Base-by-base conservation (phyloP, 2,797 vertebrate species). In the Podargus strigoides region DNA sequence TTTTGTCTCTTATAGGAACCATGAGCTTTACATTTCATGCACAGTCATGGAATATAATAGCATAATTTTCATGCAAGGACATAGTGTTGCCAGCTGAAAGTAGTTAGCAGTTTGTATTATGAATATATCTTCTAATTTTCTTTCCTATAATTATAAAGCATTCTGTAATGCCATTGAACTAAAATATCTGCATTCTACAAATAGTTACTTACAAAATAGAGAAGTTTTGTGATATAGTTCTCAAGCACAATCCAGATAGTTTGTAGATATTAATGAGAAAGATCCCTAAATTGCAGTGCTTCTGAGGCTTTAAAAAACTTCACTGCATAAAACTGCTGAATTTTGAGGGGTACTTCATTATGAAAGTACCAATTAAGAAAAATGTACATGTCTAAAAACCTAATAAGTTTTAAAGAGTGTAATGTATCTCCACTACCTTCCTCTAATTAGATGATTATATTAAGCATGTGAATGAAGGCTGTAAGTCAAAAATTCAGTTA, bases 11-110 rank as follows among this genome's bases (percentile, higher is more conserved):
- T 95, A 34, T 27, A 91, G 86, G 93, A 94, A 83, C 94, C 44
- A 27, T 53, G 81, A 97, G 97, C 97, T 97, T 97, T 97, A 94
- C 78, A 87, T 97, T 97, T 96, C 36, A 85, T 95, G 96, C 89
- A 77, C 90, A 85, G 85, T 88, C 89, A 42, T 93, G 96, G 74
- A 95, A 93, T 93, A 91, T 97, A 98, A 98, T 95, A 58, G 81
- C 87, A 89, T 97, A 75, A 96, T 98, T 98, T 97, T 96, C 93
- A 98, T 98, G 97, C 97, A 96, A 37, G 94, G 97, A 95, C 97
- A 91, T 59, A 92, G 90, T 81, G 75, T 94, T 96, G 91, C 96
- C 97, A 98, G 96, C 97, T 98, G 97, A 98, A 96, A 95, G 96
- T 85, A 95, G 97, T 97, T 98, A 97, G 97, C 96, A 95, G 96